Evolutionary conservation across 1,140 invertebrate species (phyloP), one percentile per base, ranked within the genome.

Genomic region (Eriocheir sinensis): DNA sequence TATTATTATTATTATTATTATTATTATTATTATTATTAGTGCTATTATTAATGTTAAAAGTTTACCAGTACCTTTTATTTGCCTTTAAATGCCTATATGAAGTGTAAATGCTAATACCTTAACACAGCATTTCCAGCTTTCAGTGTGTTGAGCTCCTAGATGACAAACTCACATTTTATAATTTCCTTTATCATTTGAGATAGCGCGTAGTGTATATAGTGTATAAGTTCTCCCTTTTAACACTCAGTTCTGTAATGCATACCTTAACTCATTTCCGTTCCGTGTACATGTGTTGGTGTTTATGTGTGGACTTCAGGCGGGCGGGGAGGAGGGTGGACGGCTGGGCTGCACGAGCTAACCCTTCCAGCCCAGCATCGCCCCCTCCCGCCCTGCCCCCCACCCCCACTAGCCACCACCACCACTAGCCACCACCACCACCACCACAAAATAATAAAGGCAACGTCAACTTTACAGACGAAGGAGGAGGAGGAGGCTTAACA

Each of bases 381-480:
- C 21, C 60, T n/a, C 27, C 60, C 60, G n/a, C 60, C 60, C 4
- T 8, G 4, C 44, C 44, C 15, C 15, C 15, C 44, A 48, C 44
- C 44, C 44, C 44, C 44, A 72, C 60, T n/a, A 60, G n/a, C 53
- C 53, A 60, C 17, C 53, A 60, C 53, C 53, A 72, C 60, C 60
- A 27, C 60, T 4, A 21, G 21, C 60, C 60, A n/a, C 60, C 12
- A n/a, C 60, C 60, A 72, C 60, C 27, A 72, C 60, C 60, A 72
- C 21, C 27, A 21, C 60, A 21, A 21, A n/a, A n/a, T 72, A 72
- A n/a, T 72, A 72, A 72, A 72, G 60, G 27, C 60, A n/a, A 72
- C 60, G 60, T 72, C 27, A 72, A 72, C 60, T 72, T 72, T 72
- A 72, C 60, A 72, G 60, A 72, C 60, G 60, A 72, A n/a, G 44